phyloP scores from a whole-genome alignment of 1,140 invertebrate species.

The Ceratina japonica region DNA sequence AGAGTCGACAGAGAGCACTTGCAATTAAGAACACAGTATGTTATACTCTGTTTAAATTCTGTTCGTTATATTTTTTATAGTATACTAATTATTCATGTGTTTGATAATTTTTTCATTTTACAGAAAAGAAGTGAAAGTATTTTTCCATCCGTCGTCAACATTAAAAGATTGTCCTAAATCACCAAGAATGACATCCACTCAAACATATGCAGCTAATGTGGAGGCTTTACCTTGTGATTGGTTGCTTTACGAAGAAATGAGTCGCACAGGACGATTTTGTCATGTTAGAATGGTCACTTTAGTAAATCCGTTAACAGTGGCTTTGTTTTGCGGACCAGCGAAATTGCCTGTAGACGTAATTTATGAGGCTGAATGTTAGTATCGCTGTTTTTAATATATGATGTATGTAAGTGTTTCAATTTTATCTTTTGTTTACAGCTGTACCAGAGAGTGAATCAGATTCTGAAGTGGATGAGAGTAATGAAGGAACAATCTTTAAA shows the following conservation, averaged over 20 bases:
- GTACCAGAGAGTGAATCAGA: conserved; percentile 80
- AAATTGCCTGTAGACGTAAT: conserved; percentile 83
- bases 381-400: neutral
- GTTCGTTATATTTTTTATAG: neutral
- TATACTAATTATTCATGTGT: neutral
- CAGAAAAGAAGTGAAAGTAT: conserved; percentile 87
- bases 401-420: conserved; percentile 28
- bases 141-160: conserved; percentile 88
- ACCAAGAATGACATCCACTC: conserved; percentile 69
- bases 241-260: conserved; percentile 92
- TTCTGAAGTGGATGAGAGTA: conserved; percentile 83
- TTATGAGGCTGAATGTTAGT: conserved; percentile 79
- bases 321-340: conserved; percentile 87
- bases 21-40: conserved; percentile 83
- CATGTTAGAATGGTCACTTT: conserved; percentile 88
- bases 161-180: conserved; percentile 80
- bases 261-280: conserved; percentile 82
- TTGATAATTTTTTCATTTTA: conserved; percentile 31
- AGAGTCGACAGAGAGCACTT: conserved; percentile 82
- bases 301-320: conserved; percentile 89
- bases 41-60: conserved; percentile 35
- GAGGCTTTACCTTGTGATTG: conserved; percentile 86
- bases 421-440: conserved; percentile 51
- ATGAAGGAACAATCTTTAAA: conserved; percentile 82
- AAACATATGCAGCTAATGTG: conserved; percentile 76